phyloP scores from a whole-genome alignment of 2,113 vertebrate genomes.

The Cinclus cinclus region DNA sequence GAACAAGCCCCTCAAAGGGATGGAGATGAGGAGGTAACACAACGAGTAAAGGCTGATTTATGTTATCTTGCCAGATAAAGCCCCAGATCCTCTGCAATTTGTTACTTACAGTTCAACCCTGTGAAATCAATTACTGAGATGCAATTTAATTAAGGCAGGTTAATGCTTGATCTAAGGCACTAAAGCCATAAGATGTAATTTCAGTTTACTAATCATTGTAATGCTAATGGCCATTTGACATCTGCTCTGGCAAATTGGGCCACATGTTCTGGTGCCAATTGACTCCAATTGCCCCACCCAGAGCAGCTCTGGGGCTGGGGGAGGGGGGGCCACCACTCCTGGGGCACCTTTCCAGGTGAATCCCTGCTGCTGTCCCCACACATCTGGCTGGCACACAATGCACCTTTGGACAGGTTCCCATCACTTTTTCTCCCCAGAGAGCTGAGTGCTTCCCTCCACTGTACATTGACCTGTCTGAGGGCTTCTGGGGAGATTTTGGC shows the following conservation, averaged over 20 bases:
- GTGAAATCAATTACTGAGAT: conserved; percentile 59
- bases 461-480: not conserved
- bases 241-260: conserved; percentile 24
- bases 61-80: not conserved
- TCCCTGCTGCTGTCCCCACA: not conserved
- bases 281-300: not conserved
- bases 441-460: not conserved
- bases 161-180: conserved; percentile 49
- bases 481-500: not conserved
- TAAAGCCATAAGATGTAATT: conserved; percentile 34
- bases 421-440: not conserved
- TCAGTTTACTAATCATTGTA: conserved; percentile 46
- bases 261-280: not conserved
- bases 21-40: not conserved
- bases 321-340: not conserved
- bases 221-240: conserved; percentile 59
- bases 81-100: conserved; percentile 2
- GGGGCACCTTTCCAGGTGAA: not conserved
- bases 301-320: not conserved
- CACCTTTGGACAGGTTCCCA: accelerated
- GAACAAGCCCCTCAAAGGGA: not conserved
- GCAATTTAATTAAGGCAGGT: conserved; percentile 67
- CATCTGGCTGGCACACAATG: not conserved
- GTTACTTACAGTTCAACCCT: conserved; percentile 54
- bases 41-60: not conserved